Percentiles rank a stretch among this genome's conserved stretches.
phyloP scores from a whole-genome alignment of 2,113 vertebrate species.

The Emydocephalus ijimae region DNA sequence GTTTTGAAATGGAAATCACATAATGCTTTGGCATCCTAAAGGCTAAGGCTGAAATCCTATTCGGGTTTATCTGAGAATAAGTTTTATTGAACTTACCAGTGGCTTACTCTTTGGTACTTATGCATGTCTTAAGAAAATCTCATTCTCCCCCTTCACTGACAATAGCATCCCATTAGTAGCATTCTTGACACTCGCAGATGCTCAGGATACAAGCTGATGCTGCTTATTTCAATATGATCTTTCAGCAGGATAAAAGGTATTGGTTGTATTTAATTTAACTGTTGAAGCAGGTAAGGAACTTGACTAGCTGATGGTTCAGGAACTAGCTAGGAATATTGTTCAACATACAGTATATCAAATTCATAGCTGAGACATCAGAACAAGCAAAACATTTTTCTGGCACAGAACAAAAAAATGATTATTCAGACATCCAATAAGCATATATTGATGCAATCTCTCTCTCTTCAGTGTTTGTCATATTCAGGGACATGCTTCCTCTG shows the following conservation, averaged over 20 bases:
- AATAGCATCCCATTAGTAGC: neutral
- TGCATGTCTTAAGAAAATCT: neutral
- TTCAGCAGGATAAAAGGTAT: neutral
- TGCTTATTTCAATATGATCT: neutral
- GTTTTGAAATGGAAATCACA: neutral
- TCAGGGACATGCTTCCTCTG: neutral
- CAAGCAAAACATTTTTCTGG: neutral
- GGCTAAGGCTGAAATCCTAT: neutral
- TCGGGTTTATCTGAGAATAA: neutral
- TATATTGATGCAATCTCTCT: neutral
- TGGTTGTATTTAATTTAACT: neutral
- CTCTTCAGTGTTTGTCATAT: neutral
- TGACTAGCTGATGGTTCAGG: neutral
- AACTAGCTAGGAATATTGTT: neutral
- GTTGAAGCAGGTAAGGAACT: too few relatives aligned
- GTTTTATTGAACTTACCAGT: neutral
- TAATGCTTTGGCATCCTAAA: neutral
- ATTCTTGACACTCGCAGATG: neutral
- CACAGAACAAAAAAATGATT: neutral
- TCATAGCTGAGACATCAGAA: neutral
- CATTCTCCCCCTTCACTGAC: neutral
- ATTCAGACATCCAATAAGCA: neutral
- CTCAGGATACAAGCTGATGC: neutral
- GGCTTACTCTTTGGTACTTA: neutral
- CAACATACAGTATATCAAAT: neutral